phyloP scores from a whole-genome alignment of 2,113 vertebrate genomes.

The Cynoglossus semilaevis region DNA sequence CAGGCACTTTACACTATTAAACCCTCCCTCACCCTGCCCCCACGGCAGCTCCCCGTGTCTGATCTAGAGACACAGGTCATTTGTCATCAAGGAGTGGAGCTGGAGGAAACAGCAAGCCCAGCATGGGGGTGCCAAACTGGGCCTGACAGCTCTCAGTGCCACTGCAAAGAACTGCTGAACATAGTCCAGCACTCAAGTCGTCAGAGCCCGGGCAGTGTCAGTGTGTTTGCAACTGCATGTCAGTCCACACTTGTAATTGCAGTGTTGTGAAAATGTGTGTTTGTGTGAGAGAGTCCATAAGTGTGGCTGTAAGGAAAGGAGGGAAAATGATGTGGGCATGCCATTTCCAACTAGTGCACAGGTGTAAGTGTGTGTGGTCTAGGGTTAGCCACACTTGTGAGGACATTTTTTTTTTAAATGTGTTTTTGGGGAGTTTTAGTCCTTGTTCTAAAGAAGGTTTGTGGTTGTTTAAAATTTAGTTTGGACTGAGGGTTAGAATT shows the following conservation, averaged over 20 bases:
- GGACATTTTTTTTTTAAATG: too few species aligned
- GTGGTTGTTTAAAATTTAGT: too few species aligned
- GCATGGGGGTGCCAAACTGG: slow-evolving; percentile 46
- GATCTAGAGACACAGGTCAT: slow-evolving; percentile 71
- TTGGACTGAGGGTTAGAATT: too few species aligned
- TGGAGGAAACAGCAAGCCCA: slow-evolving; percentile 61
- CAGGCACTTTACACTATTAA: slow-evolving; percentile 70
- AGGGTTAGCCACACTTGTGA: background rate
- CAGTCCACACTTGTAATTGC: slow-evolving; percentile 11
- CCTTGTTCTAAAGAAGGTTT: too few species aligned
- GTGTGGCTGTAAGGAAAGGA: background rate
- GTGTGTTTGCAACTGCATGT: slow-evolving; percentile 29
- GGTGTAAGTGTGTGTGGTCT: background rate
- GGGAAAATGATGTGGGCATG: too few species aligned
- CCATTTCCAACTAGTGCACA: background rate
- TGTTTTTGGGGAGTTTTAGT: too few species aligned
- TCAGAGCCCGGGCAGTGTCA: slow-evolving; percentile 31
- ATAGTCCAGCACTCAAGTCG: slow-evolving; percentile 40
- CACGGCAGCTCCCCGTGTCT: slow-evolving; percentile 56
- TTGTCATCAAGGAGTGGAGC: slow-evolving; percentile 68
- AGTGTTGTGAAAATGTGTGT: background rate
- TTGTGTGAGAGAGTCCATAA: background rate
- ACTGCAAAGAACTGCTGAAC: slow-evolving; percentile 45
- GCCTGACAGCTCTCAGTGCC: slow-evolving; percentile 49
- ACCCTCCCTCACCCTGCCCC: slow-evolving; percentile 56